Evolutionary conservation across 2,113 vertebrate genomes (phyloP).

Genomic region (Arothron firmamentum): DNA sequence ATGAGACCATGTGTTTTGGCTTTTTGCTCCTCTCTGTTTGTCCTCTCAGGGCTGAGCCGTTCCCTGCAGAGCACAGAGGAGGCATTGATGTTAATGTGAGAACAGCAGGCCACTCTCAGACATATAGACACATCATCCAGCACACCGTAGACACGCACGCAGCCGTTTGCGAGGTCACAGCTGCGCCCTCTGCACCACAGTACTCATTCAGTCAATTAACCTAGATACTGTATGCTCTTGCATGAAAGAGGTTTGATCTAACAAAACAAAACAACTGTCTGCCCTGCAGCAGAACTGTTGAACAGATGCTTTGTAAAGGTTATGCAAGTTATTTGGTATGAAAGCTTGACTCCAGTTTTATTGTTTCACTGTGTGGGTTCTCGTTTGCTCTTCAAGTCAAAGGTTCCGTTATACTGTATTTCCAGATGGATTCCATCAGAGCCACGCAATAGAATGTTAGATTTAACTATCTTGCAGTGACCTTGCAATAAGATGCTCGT

Average conservation of each 20-base stretch:
- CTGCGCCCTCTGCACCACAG: conserved; percentile 43
- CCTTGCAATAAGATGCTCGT: conserved; percentile 66
- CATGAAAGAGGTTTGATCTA: conserved; percentile 30
- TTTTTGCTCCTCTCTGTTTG: background rate
- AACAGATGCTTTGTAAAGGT: conserved; percentile 34
- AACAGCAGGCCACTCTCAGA: conserved; percentile 36
- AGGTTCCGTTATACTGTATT: background rate
- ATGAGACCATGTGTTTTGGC: conserved; percentile 2
- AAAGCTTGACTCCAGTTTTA: conserved; percentile 1
- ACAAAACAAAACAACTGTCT: conserved; percentile 44
- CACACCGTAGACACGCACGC: conserved; percentile 8
- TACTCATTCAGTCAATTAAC: conserved; percentile 50
- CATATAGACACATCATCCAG: conserved; percentile 22
- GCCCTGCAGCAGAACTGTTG: conserved; percentile 23
- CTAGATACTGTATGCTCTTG: conserved; percentile 37
- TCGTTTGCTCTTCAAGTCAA: background rate
- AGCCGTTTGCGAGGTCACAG: conserved; percentile 46
- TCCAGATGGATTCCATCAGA: conserved; percentile 4
- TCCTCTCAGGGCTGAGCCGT: conserved; percentile 9
- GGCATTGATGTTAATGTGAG: conserved; percentile 30
- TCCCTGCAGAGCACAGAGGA: conserved; percentile 21
- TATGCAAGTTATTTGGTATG: conserved; percentile 1
- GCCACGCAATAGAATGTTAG: conserved; percentile 41
- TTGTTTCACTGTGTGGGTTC: background rate
- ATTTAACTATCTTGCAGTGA: conserved; percentile 61